phyloP scores from a whole-genome alignment of 2,888 invertebrate genomes.

The Podabrus alpinus region DNA sequence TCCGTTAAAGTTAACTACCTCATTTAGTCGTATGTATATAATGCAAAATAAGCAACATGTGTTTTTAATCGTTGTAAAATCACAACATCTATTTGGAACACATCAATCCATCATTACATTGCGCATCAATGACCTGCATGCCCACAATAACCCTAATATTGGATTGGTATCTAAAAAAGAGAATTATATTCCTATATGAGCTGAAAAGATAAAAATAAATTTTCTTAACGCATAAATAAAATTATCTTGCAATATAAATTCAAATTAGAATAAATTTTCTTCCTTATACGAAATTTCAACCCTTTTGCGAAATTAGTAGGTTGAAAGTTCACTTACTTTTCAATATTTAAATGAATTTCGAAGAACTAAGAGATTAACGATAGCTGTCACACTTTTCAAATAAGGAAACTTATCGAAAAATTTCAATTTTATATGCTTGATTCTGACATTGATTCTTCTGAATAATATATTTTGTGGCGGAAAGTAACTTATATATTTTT shows the following conservation, averaged over 20 bases:
- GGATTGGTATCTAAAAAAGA: not conserved
- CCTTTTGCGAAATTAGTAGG: not conserved
- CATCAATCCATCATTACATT: not conserved
- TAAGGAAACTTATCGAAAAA: not conserved
- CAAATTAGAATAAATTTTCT: too few species aligned
- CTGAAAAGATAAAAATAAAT: not conserved
- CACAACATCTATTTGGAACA: not conserved
- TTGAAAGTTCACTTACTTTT: not conserved
- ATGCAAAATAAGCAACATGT: not conserved
- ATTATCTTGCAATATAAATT: too few species aligned
- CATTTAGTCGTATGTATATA: not conserved
- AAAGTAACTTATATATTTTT: not conserved
- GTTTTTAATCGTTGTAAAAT: not conserved
- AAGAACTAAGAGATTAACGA: not conserved
- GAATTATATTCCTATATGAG: not conserved
- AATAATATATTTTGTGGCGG: not conserved
- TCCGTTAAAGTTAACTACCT: not conserved
- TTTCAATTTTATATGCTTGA: not conserved
- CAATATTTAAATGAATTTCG: not conserved
- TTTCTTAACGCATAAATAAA: too few species aligned
- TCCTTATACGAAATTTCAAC: not conserved
- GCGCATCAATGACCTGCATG: not conserved
- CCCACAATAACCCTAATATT: not conserved
- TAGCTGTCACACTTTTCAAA: not conserved
- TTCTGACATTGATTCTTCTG: not conserved